Evolutionary conservation across 2,797 vertebrate species (phyloP).

Genomic region (Antennarius maculatus): DNA sequence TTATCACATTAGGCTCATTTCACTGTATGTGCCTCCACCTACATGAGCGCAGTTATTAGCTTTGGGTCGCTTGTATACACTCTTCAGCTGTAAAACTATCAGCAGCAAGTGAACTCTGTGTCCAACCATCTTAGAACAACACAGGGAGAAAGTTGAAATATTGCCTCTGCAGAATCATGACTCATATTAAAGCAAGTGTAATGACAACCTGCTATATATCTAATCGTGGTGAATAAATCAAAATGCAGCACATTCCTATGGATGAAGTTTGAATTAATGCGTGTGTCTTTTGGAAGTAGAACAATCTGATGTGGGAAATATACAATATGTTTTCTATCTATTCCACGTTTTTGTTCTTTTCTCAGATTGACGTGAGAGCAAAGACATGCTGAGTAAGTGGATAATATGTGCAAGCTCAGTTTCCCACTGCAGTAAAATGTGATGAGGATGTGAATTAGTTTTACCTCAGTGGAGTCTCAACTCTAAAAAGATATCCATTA

Average conservation of each 20-base stretch:
- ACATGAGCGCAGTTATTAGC: constrained; percentile 33
- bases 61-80: constrained; percentile 17
- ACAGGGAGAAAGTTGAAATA: constrained; percentile 11
- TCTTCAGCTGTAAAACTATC: constrained; percentile 18
- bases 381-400: constrained; percentile 27
- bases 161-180: constrained; percentile 14
- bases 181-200: neutral
- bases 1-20: constrained; percentile 34
- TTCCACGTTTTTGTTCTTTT: constrained; percentile 25
- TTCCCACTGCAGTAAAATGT: constrained; percentile 48
- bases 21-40: constrained; percentile 31
- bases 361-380: constrained; percentile 5
- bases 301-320: constrained; percentile 30
- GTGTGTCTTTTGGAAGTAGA: constrained; percentile 34
- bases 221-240: constrained; percentile 17
- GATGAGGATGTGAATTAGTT: constrained; percentile 36
- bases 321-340: constrained; percentile 15
- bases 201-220: constrained; percentile 6
- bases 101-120: constrained; percentile 11
- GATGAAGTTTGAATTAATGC: constrained; percentile 4
- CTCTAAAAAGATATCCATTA: neutral
- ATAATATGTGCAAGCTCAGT: constrained; percentile 29
- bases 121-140: constrained; percentile 10
- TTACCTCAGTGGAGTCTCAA: constrained; percentile 5
- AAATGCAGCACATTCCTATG: neutral